These are phyloP conservation scores for Orestias chungarensis DNA, from an alignment of 2,797 vertebrate species.

Conservation along the genomic window DNA sequence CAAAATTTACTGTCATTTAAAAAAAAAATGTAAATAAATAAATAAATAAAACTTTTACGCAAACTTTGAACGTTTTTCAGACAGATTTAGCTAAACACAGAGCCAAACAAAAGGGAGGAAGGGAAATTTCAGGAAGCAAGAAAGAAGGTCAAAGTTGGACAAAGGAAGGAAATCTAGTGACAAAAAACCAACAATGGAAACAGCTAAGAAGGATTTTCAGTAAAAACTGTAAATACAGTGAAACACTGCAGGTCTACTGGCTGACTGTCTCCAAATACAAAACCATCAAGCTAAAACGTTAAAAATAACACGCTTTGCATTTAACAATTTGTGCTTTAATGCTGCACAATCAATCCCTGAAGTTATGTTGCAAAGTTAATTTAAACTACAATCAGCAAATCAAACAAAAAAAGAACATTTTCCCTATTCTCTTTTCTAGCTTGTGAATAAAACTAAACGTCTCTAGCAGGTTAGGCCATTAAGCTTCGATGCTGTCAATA, in stretches of 20 bases:
- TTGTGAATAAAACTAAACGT: background rate
- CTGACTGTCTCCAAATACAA: background rate
- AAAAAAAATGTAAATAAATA: too few species aligned
- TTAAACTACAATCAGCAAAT: too few species aligned
- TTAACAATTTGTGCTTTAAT: background rate
- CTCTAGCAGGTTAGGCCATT: background rate
- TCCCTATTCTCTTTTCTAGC: background rate
- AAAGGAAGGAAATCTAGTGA: slow-evolving; percentile 66
- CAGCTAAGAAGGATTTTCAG: background rate
- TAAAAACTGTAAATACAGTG: slow-evolving; percentile 4
- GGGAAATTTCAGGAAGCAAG: slow-evolving; percentile 27
- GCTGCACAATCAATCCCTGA: background rate
- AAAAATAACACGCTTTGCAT: background rate
- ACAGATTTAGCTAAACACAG: slow-evolving; percentile 29
- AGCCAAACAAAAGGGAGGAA: slow-evolving; percentile 54
- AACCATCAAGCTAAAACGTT: background rate
- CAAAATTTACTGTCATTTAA: background rate
- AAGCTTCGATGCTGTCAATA: slow-evolving; percentile 7
- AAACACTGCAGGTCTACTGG: background rate
- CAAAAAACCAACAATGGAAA: slow-evolving; percentile 8
- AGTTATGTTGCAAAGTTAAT: too few species aligned
- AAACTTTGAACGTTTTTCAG: background rate
- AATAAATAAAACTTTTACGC: background rate
- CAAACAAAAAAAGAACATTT: background rate
- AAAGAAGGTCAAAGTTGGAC: slow-evolving; percentile 20